These are phyloP conservation scores for Spisula solida DNA, from an alignment of 2,888 invertebrate species.

Conservation along the genomic window DNA sequence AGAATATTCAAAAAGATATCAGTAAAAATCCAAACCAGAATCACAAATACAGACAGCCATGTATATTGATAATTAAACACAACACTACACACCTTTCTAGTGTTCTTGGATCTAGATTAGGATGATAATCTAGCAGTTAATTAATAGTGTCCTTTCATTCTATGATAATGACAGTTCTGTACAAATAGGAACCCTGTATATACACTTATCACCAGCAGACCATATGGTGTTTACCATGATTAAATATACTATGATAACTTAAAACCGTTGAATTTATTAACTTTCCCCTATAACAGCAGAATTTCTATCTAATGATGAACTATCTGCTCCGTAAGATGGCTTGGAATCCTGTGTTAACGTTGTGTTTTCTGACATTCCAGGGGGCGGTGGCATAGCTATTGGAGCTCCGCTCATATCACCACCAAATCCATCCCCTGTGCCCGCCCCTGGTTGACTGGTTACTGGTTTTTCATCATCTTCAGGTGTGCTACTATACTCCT, in stretches of 20 bases:
- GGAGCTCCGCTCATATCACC: slow-evolving; percentile 50
- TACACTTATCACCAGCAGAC: not conserved
- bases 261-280: slow-evolving; percentile 6
- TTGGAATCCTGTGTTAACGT: slow-evolving; percentile 75
- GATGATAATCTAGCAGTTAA: no score
- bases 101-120: no score
- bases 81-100: no score
- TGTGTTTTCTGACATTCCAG: slow-evolving; percentile 73
- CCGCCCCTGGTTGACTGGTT: slow-evolving; percentile 73
- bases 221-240: not conserved
- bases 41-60: no score
- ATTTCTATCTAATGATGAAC: slow-evolving; percentile 35
- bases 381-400: slow-evolving; percentile 75
- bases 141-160: no score
- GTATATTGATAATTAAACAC: no score
- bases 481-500: slow-evolving; percentile 75
- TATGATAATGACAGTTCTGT: not conserved
- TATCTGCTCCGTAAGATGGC: slow-evolving; percentile 73
- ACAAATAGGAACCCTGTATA: not conserved
- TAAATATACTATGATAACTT: not conserved
- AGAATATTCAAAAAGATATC: no score
- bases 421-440: slow-evolving; percentile 17
- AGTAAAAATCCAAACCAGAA: no score
- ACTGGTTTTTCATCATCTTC: slow-evolving; percentile 74
- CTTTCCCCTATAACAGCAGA: not conserved